phyloP scores from a whole-genome alignment of 1,140 invertebrate genomes.

The Leptopilina clavipes region DNA sequence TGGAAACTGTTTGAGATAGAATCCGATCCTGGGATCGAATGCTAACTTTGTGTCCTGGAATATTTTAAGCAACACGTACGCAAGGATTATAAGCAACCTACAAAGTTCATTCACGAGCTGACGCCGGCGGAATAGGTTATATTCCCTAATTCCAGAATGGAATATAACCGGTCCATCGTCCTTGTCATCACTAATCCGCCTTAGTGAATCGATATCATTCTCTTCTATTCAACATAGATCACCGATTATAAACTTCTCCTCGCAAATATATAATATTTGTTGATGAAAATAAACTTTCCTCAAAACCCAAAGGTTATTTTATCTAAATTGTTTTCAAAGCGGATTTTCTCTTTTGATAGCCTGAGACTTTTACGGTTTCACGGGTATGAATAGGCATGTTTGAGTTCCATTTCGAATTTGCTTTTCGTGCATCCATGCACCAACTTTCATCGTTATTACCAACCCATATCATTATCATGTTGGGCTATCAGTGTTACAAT shows the following conservation, averaged over 20 bases:
- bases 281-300: too few species aligned
- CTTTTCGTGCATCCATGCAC: slow-evolving; percentile 35
- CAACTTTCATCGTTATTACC: slow-evolving; percentile 51
- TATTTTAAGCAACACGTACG: slow-evolving; percentile 70
- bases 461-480: slow-evolving; percentile 59
- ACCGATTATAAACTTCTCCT: too few species aligned
- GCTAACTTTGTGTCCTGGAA: slow-evolving; percentile 66
- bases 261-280: too few species aligned
- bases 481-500: slow-evolving; percentile 62
- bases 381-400: slow-evolving; percentile 9
- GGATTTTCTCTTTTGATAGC: not conserved
- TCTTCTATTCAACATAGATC: too few species aligned
- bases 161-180: slow-evolving; percentile 59
- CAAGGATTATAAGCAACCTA: slow-evolving; percentile 69
- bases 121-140: slow-evolving; percentile 68
- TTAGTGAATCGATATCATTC: slow-evolving; percentile 56
- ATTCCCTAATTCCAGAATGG: slow-evolving; percentile 58
- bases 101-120: slow-evolving; percentile 68
- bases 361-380: slow-evolving; percentile 15
- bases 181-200: slow-evolving; percentile 63
- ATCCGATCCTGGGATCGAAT: slow-evolving; percentile 59
- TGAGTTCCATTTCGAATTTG: slow-evolving; percentile 36
- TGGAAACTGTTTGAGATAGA: slow-evolving; percentile 48
- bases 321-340: slow-evolving; percentile 3
- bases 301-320: not conserved